Evolutionary conservation across 37 sponge, comb jelly and placozoan genomes (phyloP).

Genomic region (Aplysina aerophoba): DNA sequence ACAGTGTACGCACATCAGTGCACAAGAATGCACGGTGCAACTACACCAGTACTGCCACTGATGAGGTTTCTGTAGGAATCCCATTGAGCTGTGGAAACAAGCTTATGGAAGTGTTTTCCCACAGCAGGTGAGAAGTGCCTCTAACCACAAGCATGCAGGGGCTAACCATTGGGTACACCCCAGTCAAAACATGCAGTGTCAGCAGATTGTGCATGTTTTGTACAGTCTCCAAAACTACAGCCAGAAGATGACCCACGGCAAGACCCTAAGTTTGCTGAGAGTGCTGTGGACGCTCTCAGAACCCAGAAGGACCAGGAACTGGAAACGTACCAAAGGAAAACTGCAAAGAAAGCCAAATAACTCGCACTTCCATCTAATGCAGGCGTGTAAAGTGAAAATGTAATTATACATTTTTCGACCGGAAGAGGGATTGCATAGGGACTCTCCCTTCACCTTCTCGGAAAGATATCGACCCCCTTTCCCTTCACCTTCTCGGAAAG

Average conservation of each 20-base stretch:
- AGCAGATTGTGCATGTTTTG: not conserved
- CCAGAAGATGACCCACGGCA: constrained; percentile 77
- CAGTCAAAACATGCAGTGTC: not conserved
- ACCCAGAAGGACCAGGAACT: constrained; percentile 85
- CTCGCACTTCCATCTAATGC: too few relatives aligned
- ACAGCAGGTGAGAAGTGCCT: constrained; percentile 43
- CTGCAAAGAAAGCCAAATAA: too few relatives aligned
- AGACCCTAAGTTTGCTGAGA: constrained; percentile 82
- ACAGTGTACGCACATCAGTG: too few relatives aligned
- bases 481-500: too few relatives aligned
- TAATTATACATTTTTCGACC: too few relatives aligned
- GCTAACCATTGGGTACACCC: too few relatives aligned
- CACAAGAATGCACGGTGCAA: too few relatives aligned
- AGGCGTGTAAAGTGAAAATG: too few relatives aligned
- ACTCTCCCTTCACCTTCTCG: too few relatives aligned
- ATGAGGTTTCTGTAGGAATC: constrained; percentile 77
- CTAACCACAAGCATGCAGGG: not conserved
- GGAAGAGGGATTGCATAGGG: too few relatives aligned
- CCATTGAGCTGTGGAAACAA: constrained; percentile 92
- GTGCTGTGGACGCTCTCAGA: constrained; percentile 77
- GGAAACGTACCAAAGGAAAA: not conserved
- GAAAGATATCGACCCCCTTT: too few relatives aligned
- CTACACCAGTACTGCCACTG: too few relatives aligned
- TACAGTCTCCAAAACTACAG: not conserved
- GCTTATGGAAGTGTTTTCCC: constrained; percentile 84